Percentiles rank a stretch among this genome's conserved stretches.
These are phyloP conservation scores for Ammodytes dubius DNA, from an alignment of 2,113 vertebrate genomes.

Conservation along the genomic window DNA sequence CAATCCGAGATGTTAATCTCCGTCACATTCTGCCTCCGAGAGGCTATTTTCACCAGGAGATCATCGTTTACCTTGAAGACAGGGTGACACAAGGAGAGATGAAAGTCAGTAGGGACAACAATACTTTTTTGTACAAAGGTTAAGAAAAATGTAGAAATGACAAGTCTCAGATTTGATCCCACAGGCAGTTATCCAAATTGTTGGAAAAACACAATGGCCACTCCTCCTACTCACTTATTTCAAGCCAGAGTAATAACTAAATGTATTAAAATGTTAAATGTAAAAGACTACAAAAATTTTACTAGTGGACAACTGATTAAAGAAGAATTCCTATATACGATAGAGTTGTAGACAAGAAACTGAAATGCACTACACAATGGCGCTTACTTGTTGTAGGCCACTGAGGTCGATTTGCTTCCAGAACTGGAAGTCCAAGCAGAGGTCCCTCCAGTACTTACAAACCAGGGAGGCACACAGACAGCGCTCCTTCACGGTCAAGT, in stretches of 20 bases:
- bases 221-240: background rate
- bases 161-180: background rate
- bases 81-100: background rate
- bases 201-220: background rate
- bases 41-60: slow-evolving; percentile 94
- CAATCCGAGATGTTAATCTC: slow-evolving; percentile 99
- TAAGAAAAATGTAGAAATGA: background rate
- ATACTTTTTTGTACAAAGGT: background rate
- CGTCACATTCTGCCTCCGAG: slow-evolving; percentile 95
- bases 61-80: slow-evolving; percentile 92
- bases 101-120: background rate
- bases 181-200: background rate
- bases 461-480: slow-evolving; percentile 96
- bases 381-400: slow-evolving; percentile 94
- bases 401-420: slow-evolving; percentile 99
- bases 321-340: background rate
- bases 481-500: slow-evolving; percentile 95
- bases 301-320: background rate
- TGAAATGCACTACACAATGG: no score
- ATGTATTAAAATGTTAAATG: background rate
- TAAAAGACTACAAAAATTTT: background rate
- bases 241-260: background rate
- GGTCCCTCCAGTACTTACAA: slow-evolving; percentile 98
- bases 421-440: slow-evolving; percentile 99
- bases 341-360: background rate